Evolutionary conservation across 2,797 vertebrate species (phyloP), one percentile per base, ranked within the genome.

Genomic region (Myoxocephalus aenaeus): DNA sequence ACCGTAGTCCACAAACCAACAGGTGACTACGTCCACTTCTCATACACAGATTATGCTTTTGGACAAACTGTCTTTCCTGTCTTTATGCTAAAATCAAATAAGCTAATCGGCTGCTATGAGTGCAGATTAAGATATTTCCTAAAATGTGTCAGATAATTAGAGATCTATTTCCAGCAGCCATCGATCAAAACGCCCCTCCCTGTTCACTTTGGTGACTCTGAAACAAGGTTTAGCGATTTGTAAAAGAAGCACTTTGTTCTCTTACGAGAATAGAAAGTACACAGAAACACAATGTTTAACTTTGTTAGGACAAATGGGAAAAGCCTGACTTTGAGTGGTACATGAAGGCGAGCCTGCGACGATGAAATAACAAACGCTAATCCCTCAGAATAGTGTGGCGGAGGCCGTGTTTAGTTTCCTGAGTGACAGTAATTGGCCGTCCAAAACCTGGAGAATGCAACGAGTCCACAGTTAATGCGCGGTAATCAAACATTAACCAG

Each of bases 401-500:
- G 38, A 56, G 68, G 51, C 12, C 27, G 15, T 73, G 69, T 85
- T 85, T 68, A 38, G 66, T 75, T 78, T 85, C 61, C 65, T 80
- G 66, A 83, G 46, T 77, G 77, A 86, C 72, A 79, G 80, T 79
- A 82, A 82, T 71, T 73, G 66, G 53, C 22, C 6, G n/a, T 70
- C 54, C 65, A 4, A 81, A 80, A 82, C 53, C 62, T 62, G 27
- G 18, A 56, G 82, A 88, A 92, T 86, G 74, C 66, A 12, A 25
- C 18, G 17, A 76, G 75, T 77, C 50, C 75, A 69, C 79, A 75
- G 79, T 90, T 89, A 83, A 81, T 84, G 38, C 64, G 61, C 63
- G n/a, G n/a, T 22, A 62, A 81, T 91, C 75, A 89, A 92, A 92
- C 82, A 92, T 94, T 92, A 94, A 93, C 87, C 83, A 86, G 73